Conservation (phyloP, 2,797 vertebrate genomes). For the Thunnus albacares region DNA sequence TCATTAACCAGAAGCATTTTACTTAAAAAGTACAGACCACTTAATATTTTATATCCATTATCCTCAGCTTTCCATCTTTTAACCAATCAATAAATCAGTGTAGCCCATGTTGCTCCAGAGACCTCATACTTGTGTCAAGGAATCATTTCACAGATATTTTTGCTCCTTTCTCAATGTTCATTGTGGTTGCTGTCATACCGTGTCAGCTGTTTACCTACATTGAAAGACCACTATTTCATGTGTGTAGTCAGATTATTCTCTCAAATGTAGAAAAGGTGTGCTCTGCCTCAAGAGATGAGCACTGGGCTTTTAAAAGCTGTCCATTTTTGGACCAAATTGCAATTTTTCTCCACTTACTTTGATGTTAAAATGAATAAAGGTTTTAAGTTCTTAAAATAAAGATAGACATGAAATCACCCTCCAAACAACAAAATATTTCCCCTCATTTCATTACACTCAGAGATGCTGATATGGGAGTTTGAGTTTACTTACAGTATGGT, state of each 20-base stretch:
- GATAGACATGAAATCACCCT: not conserved
- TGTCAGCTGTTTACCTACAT: slow-evolving; percentile 18
- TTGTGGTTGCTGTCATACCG: slow-evolving; percentile 9
- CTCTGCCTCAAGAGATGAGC: not conserved
- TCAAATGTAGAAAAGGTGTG: not conserved
- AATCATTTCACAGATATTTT: slow-evolving; percentile 5
- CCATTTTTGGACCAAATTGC: not conserved
- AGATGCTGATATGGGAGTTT: slow-evolving; percentile 1
- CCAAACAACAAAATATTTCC: not conserved
- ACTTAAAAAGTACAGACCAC: not conserved
- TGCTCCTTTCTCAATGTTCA: slow-evolving; percentile 26
- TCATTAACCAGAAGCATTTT: not conserved
- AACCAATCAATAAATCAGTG: not conserved
- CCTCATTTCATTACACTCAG: not conserved
- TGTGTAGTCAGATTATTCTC: slow-evolving; percentile 15
- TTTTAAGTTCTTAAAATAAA: slow-evolving; percentile 22
- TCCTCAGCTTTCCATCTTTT: not conserved
- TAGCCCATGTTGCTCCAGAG: not conserved
- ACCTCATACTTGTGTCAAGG: not conserved
- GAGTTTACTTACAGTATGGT: not conserved
- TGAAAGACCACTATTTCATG: not conserved
- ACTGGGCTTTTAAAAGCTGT: not conserved
- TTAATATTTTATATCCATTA: not conserved
- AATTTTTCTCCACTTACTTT: not conserved
- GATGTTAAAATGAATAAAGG: slow-evolving; percentile 6